Evolutionary conservation across 2,888 invertebrate genomes (phyloP).

Genomic region (Automeris io): DNA sequence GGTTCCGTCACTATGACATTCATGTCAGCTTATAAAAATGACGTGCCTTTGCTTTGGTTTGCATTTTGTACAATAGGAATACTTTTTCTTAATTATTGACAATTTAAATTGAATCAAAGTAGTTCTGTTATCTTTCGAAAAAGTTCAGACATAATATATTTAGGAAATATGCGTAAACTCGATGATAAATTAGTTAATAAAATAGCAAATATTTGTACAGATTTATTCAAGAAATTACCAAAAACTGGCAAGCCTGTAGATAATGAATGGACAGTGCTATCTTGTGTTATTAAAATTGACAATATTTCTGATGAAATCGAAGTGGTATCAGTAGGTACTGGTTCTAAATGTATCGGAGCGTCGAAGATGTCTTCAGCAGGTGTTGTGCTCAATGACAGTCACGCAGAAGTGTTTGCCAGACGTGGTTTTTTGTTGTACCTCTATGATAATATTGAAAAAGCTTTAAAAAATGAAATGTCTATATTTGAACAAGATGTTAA

Average conservation of each 20-base stretch:
- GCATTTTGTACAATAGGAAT: too few relatives aligned
- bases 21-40: too few relatives aligned
- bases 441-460: conserved; percentile 77
- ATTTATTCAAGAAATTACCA: conserved; percentile 78
- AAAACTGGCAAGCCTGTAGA: conserved; percentile 88
- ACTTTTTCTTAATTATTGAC: too few relatives aligned
- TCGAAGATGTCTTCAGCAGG: conserved; percentile 80
- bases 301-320: conserved; percentile 40
- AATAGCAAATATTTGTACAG: conserved; percentile 77
- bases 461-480: conserved; percentile 38
- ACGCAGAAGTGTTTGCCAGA: conserved; percentile 93
- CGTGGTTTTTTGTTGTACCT: conserved; percentile 88
- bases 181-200: conserved; percentile 44
- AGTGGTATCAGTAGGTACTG: conserved; percentile 91
- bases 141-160: not conserved
- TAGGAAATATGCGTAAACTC: conserved; percentile 21
- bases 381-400: conserved; percentile 89
- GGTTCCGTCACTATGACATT: too few relatives aligned
- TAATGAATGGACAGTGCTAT: conserved; percentile 90
- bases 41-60: too few relatives aligned
- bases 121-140: too few relatives aligned
- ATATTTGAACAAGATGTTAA: conserved; percentile 42
- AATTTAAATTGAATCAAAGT: too few relatives aligned
- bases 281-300: conserved; percentile 81
- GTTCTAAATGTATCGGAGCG: conserved; percentile 93